Base-by-base conservation (phyloP, 2,113 vertebrate species). In the Irena cyanogastra region DNA sequence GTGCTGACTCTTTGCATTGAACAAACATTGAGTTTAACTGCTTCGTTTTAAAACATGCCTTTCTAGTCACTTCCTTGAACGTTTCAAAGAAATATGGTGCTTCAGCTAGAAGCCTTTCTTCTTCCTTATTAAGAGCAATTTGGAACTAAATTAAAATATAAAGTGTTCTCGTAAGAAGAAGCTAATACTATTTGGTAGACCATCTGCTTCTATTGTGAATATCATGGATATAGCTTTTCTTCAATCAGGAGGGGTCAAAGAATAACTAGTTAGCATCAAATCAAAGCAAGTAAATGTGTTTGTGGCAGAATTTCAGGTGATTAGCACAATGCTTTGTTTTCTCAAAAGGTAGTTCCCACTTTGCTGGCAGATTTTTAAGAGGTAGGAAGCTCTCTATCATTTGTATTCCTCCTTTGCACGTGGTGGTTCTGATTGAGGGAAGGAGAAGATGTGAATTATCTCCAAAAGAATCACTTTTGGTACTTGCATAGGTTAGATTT, bases 141-240 rank as follows among this genome's bases (percentile, higher is more conserved):
- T 77, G 50, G 75, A 93, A 45, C 42, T 79, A 89, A 94, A 96
- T 95, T 93, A 71, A 94, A 96, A 92, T 88, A 86, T 70, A 45
- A 90, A 90, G 14, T 60, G n/a, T 89, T 90, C 44, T 95, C 44
- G 61, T 78, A 83, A 91, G 59, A 88, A 83, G 47, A 49, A 86
- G 39, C 30, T 90, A 74, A 83, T 74, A n/a, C 22, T 84, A 4
- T 93, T 92, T 87, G 76, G 83, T 78, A 92, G 56, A 78, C 88
- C 88, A 82, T 94, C 88, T 94, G 86, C 83, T 94, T 93, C 85
- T 83, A 0, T 87, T 69, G 35, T 83, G 72, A 47, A 90, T 92
- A 90, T 74, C 83, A 78, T 86, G 69, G 63, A 68, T 81, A 60
- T 16, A 80, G 71, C 87, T 86, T 45, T 83, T 83, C 50, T 88